These are phyloP conservation scores for Lasioglossum figueresi DNA, from an alignment of 2,888 invertebrate genomes.

Conservation along the genomic window DNA sequence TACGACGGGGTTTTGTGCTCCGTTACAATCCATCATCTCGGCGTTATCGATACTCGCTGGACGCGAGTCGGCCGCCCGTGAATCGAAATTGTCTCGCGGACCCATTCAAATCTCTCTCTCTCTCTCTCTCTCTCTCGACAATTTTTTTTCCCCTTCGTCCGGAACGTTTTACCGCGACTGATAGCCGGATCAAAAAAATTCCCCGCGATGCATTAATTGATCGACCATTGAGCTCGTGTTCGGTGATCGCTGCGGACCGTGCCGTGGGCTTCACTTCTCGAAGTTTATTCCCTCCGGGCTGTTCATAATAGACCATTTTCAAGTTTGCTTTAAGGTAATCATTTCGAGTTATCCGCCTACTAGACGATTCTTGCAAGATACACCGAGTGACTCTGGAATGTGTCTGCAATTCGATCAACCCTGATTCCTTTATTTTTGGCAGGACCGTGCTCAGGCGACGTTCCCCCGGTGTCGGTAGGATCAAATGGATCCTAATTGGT, in stretches of 20 bases:
- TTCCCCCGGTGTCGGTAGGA: background rate
- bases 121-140: background rate
- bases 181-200: background rate
- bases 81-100: constrained; percentile 43
- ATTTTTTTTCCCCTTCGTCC: background rate
- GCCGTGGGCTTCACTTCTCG: background rate
- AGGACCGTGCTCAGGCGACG: background rate
- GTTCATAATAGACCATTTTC: background rate
- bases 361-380: background rate
- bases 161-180: background rate
- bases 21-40: constrained; percentile 69
- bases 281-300: background rate
- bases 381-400: background rate
- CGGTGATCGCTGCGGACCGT: background rate
- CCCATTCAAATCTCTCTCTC: background rate
- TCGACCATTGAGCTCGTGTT: background rate
- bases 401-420: background rate
- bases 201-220: background rate
- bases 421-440: background rate
- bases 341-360: too few relatives aligned
- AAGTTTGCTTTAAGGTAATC: background rate
- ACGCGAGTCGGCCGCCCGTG: constrained; percentile 29
- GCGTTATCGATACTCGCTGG: constrained; percentile 64
- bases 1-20: constrained; percentile 64
- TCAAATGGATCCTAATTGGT: constrained; percentile 72